Percentiles rank a stretch among this genome's conserved stretches.
phyloP scores from a whole-genome alignment of 2,113 vertebrate species.

The Pteruthius melanotis region DNA sequence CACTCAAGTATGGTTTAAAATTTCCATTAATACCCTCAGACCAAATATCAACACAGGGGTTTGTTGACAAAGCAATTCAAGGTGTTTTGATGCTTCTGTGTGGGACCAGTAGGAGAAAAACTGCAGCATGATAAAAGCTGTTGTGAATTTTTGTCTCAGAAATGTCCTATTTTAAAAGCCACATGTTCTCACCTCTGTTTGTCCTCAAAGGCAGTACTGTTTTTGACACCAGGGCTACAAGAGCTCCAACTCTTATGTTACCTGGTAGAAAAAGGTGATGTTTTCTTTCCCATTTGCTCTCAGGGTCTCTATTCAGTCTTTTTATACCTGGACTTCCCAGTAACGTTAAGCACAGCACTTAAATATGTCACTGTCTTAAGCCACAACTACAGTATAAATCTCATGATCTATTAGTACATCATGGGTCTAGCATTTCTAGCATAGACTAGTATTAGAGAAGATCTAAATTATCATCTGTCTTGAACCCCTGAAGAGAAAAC shows the following conservation, averaged over 20 bases:
- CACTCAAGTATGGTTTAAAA: neutral
- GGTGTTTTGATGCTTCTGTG: neutral
- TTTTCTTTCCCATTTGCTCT: neutral
- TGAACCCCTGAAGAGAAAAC: conserved; percentile 30
- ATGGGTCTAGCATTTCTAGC: neutral
- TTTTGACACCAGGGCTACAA: neutral
- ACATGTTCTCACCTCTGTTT: neutral
- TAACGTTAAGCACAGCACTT: conserved; percentile 14
- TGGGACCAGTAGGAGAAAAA: neutral
- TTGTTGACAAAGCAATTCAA: neutral
- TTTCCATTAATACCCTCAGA: neutral
- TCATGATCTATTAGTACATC: conserved; percentile 16
- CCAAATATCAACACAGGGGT: neutral
- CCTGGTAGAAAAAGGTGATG: neutral
- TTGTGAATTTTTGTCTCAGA: neutral
- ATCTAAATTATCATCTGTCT: conserved; percentile 55
- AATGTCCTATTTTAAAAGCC: neutral
- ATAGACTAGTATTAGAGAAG: conserved; percentile 1
- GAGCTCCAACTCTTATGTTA: neutral
- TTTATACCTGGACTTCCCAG: neutral
- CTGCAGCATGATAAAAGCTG: neutral
- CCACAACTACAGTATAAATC: conserved; percentile 3
- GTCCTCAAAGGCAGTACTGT: neutral
- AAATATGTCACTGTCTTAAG: conserved; percentile 9
- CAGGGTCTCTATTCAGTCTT: neutral